phyloP scores from a whole-genome alignment of 2,113 vertebrate species.

The Lutjanus erythropterus region DNA sequence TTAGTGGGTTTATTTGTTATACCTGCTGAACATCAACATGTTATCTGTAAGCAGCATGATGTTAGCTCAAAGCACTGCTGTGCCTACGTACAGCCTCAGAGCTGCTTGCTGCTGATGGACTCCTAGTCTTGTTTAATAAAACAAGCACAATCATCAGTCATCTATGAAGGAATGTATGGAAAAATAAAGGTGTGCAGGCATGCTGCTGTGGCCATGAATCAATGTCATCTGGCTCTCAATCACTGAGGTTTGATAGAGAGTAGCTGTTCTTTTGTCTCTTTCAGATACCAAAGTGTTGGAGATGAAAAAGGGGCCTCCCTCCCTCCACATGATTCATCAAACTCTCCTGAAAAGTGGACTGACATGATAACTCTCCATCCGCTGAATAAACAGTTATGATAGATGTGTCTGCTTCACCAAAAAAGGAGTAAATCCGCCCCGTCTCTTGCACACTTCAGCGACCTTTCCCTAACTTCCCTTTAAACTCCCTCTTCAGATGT shows the following conservation, averaged over 20 bases:
- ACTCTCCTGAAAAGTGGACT: constrained; percentile 52
- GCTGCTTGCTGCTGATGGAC: background rate
- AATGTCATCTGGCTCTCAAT: constrained; percentile 29
- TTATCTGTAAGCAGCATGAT: background rate
- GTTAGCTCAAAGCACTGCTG: background rate
- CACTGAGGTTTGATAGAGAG: constrained; percentile 42
- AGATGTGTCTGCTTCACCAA: constrained; percentile 51
- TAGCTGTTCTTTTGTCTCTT: constrained; percentile 49
- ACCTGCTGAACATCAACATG: background rate
- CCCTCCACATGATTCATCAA: constrained; percentile 52
- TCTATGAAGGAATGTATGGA: background rate
- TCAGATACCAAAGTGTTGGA: constrained; percentile 32
- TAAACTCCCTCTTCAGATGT: constrained; percentile 41
- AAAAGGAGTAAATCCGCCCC: constrained; percentile 15
- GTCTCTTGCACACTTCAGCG: constrained; percentile 13
- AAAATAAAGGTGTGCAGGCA: constrained; percentile 37
- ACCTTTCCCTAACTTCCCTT: constrained; percentile 30
- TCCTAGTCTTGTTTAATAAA: background rate
- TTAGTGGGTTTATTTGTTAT: no score
- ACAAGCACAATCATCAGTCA: constrained; percentile 15
- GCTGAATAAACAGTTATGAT: constrained; percentile 61
- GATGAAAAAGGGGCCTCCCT: constrained; percentile 31
- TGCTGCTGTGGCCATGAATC: constrained; percentile 33
- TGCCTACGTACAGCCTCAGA: background rate
- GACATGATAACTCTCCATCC: constrained; percentile 57